Conservation (phyloP, 2,113 vertebrate genomes). For the Tragelaphus buxtoni region DNA sequence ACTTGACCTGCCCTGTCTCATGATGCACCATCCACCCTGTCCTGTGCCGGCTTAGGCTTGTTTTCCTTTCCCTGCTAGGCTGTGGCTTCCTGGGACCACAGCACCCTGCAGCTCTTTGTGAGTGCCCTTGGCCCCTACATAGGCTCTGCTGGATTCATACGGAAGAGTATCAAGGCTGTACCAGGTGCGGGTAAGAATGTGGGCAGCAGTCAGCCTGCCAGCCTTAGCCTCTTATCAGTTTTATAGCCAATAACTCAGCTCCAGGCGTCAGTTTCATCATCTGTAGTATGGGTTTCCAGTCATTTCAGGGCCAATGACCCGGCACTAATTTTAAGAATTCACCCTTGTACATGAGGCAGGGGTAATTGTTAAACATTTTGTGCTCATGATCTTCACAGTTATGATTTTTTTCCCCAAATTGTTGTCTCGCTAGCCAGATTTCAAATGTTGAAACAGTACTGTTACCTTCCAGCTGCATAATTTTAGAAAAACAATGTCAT, state of each 20-base stretch:
- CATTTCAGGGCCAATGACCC: background rate
- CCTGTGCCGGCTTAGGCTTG: no score
- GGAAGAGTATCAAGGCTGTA: background rate
- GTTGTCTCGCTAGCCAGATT: background rate
- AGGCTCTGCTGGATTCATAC: background rate
- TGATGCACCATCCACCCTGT: background rate
- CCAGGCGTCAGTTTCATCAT: background rate
- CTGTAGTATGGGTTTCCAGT: background rate
- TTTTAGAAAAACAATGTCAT: background rate
- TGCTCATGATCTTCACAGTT: background rate
- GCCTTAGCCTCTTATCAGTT: background rate
- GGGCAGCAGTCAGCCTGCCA: background rate
- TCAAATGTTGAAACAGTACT: background rate
- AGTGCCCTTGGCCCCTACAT: fast-evolving
- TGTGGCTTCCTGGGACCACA: background rate
- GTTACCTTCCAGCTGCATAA: background rate
- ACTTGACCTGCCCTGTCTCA: background rate
- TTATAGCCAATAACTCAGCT: background rate
- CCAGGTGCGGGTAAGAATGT: fast-evolving
- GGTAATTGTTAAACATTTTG: background rate
- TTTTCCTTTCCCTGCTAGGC: fast-evolving
- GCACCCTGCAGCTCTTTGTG: background rate
- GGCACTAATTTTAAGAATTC: background rate
- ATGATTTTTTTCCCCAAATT: background rate
- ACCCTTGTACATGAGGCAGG: background rate